Conservation (phyloP, 1,140 invertebrate genomes). For the Calosoma granatense region DNA sequence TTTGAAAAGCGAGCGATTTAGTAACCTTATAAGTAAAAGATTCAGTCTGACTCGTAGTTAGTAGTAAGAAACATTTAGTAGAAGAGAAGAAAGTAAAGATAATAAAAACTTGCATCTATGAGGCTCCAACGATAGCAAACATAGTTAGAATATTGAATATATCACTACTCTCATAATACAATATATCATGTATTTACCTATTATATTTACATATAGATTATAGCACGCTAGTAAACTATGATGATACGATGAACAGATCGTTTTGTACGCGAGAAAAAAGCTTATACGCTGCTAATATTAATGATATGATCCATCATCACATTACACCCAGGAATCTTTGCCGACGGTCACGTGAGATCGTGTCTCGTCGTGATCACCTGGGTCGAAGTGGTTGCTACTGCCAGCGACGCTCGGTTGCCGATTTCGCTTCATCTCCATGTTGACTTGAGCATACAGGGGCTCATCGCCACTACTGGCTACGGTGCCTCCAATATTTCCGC, state of each 20-base stretch:
- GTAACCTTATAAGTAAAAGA: slow-evolving; percentile 3
- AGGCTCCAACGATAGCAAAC: background rate
- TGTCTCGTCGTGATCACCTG: slow-evolving; percentile 15
- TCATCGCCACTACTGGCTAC: slow-evolving; percentile 49
- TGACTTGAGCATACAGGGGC: slow-evolving; percentile 71
- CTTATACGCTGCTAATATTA: background rate
- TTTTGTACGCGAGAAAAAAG: background rate
- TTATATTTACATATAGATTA: slow-evolving; percentile 12
- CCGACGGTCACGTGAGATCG: slow-evolving; percentile 24
- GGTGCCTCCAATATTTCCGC: slow-evolving; percentile 13
- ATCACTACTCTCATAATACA: slow-evolving; percentile 5
- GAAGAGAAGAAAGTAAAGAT: too few species aligned
- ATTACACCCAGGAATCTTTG: slow-evolving; percentile 34
- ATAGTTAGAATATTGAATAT: background rate
- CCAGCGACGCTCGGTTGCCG: slow-evolving; percentile 37
- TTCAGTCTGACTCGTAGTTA: slow-evolving; percentile 5
- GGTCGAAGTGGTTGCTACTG: slow-evolving; percentile 28
- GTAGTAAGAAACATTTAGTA: background rate
- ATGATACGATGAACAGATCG: background rate
- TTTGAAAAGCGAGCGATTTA: slow-evolving; percentile 14
- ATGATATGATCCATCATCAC: slow-evolving; percentile 1
- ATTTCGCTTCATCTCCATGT: slow-evolving; percentile 67
- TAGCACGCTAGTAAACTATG: background rate
- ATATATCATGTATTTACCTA: slow-evolving; percentile 13
- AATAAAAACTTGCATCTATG: background rate